Evolutionary conservation across 1,140 invertebrate species (phyloP), one percentile per base, ranked within the genome.

Genomic region (Leptonema lineaticorne): DNA sequence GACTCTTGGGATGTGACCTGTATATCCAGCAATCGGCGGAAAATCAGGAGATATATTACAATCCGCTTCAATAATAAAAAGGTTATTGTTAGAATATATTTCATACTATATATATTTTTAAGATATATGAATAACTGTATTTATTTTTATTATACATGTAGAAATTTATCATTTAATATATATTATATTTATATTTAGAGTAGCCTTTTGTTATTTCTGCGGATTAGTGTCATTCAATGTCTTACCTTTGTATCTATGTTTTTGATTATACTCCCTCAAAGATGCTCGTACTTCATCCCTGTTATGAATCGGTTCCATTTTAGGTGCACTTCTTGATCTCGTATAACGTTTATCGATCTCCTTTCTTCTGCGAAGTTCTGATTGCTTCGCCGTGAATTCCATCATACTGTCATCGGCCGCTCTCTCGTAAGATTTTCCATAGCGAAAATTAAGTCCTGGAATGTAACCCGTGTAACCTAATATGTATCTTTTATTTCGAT

Each of bases 1-100:
- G 5, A 88, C 85, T 41, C 86, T 78, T 20, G 88, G 89, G 50
- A 90, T 89, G 73, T 89, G 88, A 26, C 89, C 89, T 0, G 89
- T 90, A 74, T 90, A 90, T 0, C 88, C 88, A 1, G 89, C 86
- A 66, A 89, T 89, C 24, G 89, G 89, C 20, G 88, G 89, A 71
- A 82, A 85, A 74, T 89, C 87, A 0, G 88, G 84, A 8, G 88
- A 88, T 71, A 89, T 85, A 76, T 86, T 82, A 75, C 86, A 85
- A 70, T 87, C 88, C 89, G 78, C 2, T 75, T 75, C 46, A 53
- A 4, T n/a, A n/a, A n/a, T n/a, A n/a, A 63, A 58, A 69, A 20
- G 3, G 6, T 16, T 37, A 27, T 41, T 7, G 14, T 28, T 7
- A 22, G 4, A 27, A 66, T 56, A 57, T 26, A 22, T 64, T 2